phyloP scores from a whole-genome alignment of 2,113 vertebrate species.

The Ictalurus punctatus region DNA sequence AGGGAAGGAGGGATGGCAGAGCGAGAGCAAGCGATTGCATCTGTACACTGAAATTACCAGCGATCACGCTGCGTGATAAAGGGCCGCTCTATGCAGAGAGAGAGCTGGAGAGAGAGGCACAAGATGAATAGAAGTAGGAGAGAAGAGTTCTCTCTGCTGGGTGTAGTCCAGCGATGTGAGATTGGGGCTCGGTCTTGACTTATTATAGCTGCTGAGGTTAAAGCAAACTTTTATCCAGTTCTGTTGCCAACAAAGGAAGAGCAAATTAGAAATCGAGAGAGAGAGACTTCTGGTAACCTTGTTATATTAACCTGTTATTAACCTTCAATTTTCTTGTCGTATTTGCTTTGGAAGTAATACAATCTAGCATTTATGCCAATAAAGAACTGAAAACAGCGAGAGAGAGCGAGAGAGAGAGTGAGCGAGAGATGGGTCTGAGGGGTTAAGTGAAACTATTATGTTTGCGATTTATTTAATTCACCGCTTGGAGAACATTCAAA shows the following conservation, averaged over 20 bases:
- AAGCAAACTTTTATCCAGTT: conserved; percentile 1
- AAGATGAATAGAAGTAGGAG: neutral
- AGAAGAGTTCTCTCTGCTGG: neutral
- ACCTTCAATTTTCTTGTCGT: neutral
- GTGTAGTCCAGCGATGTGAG: conserved; percentile 28
- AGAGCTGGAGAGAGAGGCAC: conserved; percentile 37
- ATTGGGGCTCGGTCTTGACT: neutral
- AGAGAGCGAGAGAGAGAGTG: neutral
- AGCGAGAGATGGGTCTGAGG: neutral
- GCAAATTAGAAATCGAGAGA: neutral
- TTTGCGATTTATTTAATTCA: neutral
- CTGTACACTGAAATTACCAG: conserved; percentile 79
- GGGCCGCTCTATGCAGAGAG: conserved; percentile 51
- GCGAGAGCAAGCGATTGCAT: conserved; percentile 72
- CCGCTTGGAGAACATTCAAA: neutral
- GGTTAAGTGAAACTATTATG: neutral
- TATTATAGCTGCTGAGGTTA: neutral
- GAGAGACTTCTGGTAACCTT: neutral
- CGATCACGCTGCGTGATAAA: conserved; percentile 73
- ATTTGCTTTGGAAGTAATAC: neutral
- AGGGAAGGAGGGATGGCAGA: conserved; percentile 59
- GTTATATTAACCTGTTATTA: neutral
- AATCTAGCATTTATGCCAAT: neutral
- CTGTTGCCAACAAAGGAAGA: neutral
- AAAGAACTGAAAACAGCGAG: neutral